These are phyloP conservation scores for Stenolophus ochropezus DNA, from an alignment of 2,888 invertebrate genomes.

Conservation along the genomic window DNA sequence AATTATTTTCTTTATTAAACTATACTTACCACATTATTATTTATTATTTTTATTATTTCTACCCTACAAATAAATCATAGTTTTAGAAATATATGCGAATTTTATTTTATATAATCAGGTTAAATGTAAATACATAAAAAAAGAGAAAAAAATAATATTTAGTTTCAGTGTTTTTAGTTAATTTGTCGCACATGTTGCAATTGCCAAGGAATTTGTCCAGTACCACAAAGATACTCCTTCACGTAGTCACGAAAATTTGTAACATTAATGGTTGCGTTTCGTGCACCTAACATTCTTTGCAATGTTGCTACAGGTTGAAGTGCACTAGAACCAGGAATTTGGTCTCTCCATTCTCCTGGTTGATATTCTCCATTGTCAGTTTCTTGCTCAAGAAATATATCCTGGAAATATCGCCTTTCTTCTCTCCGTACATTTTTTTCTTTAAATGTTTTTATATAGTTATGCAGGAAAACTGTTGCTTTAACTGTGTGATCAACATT, in stretches of 20 bases:
- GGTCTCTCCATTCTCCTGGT: neutral
- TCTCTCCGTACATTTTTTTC: neutral
- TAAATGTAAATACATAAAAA: no score
- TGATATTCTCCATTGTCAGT: neutral
- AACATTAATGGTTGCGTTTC: neutral
- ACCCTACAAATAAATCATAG: no score
- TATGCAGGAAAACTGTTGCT: neutral
- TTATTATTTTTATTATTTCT: no score
- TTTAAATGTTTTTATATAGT: neutral
- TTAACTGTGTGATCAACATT: neutral
- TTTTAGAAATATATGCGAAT: no score
- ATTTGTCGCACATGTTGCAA: no score
- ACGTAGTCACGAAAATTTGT: neutral
- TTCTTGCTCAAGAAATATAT: neutral
- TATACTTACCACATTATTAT: no score
- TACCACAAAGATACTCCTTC: neutral
- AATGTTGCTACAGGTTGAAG: neutral
- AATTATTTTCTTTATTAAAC: no score
- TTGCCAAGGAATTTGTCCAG: neutral
- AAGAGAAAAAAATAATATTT: no score
- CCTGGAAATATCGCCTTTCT: neutral
- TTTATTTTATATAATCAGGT: no score
- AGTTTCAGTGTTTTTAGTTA: no score
- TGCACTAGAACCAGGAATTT: neutral
- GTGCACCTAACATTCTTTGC: neutral